These are phyloP conservation scores for Drosophila demipolita DNA, from an alignment of 2,888 invertebrate species.

Conservation along the genomic window DNA sequence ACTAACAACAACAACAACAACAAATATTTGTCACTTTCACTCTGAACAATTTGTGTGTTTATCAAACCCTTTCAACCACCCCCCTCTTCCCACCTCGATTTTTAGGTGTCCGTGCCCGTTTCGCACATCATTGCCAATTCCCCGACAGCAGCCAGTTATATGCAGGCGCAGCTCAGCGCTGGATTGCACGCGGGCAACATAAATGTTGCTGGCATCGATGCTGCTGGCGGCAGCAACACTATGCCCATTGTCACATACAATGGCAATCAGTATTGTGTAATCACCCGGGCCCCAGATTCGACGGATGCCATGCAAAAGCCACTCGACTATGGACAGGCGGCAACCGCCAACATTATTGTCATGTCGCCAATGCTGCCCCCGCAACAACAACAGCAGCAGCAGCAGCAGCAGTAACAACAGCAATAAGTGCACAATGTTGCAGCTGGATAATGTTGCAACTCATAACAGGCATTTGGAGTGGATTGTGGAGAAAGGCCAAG, in stretches of 20 bases:
- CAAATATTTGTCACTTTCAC: constrained; percentile 53
- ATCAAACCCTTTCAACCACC: constrained; percentile 44
- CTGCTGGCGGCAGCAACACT: constrained; percentile 47
- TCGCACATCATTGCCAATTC: constrained; percentile 83
- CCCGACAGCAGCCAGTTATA: constrained; percentile 82
- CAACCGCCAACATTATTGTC: constrained; percentile 79
- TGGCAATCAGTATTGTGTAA: constrained; percentile 82
- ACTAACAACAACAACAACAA: constrained; percentile 51
- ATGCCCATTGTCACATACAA: constrained; percentile 83
- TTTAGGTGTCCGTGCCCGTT: constrained; percentile 80
- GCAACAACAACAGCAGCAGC: constrained; percentile 53
- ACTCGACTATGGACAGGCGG: constrained; percentile 67
- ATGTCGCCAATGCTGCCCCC: constrained; percentile 80
- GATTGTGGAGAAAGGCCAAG: constrained; percentile 55
- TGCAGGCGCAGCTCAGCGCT: constrained; percentile 78
- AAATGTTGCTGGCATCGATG: constrained; percentile 33
- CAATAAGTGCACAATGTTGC: constrained; percentile 26
- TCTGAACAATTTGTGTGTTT: constrained; percentile 24
- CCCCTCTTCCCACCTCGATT: constrained; percentile 41
- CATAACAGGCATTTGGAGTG: constrained; percentile 36
- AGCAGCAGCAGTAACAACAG: constrained; percentile 49
- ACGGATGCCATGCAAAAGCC: constrained; percentile 73
- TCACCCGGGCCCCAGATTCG: constrained; percentile 78
- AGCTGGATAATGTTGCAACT: constrained; percentile 14
- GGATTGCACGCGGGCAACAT: constrained; percentile 60